Evolutionary conservation across 2,113 vertebrate species (phyloP).

Genomic region (Plestiodon gilberti): DNA sequence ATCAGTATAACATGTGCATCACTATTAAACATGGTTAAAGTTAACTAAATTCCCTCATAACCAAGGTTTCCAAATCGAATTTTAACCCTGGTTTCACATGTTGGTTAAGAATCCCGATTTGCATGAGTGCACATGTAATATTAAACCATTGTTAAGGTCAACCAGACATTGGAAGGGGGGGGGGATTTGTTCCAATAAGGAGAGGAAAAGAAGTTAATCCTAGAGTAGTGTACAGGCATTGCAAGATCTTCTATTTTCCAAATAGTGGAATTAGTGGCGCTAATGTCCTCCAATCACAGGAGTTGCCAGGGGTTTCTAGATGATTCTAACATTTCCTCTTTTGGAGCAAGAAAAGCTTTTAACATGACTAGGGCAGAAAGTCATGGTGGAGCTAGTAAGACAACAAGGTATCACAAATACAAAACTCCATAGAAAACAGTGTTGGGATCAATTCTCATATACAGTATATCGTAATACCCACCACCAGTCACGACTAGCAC

Average conservation of each 20-base stretch:
- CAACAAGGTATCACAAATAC: not conserved
- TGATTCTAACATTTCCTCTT: not conserved
- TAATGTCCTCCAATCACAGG: too few species aligned
- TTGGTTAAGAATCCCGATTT: not conserved
- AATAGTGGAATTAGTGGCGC: too few species aligned
- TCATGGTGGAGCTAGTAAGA: not conserved
- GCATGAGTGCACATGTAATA: not conserved
- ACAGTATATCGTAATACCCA: too few species aligned
- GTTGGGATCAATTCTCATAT: too few species aligned
- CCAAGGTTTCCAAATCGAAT: not conserved
- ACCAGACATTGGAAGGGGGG: not conserved
- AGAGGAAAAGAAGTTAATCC: not conserved
- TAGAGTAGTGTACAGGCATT: not conserved
- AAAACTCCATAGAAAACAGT: too few species aligned
- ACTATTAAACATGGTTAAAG: not conserved
- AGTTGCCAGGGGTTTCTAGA: too few species aligned
- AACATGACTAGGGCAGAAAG: not conserved
- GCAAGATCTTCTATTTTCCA: too few species aligned
- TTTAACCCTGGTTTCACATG: not conserved
- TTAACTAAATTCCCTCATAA: not conserved
- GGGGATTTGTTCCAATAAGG: not conserved
- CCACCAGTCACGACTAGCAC: too few species aligned
- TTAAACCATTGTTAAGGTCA: not conserved
- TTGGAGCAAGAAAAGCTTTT: not conserved
- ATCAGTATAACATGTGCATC: not conserved